These are phyloP conservation scores for Hydrochoerus hydrochaeris DNA, from an alignment of 2,113 vertebrate species.

Conservation along the genomic window DNA sequence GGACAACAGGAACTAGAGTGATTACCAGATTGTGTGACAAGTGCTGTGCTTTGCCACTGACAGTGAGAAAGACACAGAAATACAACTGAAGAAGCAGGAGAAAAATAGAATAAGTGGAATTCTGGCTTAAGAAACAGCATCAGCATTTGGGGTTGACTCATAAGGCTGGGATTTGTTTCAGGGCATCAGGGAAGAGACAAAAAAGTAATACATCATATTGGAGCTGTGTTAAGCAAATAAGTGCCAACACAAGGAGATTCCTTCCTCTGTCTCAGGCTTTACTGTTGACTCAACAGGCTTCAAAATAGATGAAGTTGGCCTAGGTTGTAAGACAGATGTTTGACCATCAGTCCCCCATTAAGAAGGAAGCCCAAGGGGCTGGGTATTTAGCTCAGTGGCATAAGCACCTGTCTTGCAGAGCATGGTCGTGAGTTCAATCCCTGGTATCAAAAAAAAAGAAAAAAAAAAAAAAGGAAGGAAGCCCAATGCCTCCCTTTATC, in stretches of 20 bases:
- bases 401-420: no score
- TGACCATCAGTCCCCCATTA: background rate
- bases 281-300: no score
- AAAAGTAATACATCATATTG: background rate
- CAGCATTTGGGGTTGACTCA: rapidly evolving
- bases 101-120: background rate
- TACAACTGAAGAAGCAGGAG: background rate
- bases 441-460: no score
- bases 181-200: background rate
- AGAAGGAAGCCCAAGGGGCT: background rate
- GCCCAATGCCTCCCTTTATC: no score
- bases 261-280: background rate
- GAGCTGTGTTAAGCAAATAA: background rate
- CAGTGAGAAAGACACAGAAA: background rate
- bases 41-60: rapidly evolving
- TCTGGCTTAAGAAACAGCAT: background rate
- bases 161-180: background rate
- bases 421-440: no score
- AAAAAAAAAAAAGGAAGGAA: background rate
- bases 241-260: rapidly evolving
- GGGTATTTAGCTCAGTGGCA: no score
- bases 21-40: background rate
- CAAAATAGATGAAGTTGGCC: background rate
- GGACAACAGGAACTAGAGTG: no score
- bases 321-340: background rate